Evolutionary conservation across 2,888 invertebrate species (phyloP).

Genomic region (Malthinus flaveolus): DNA sequence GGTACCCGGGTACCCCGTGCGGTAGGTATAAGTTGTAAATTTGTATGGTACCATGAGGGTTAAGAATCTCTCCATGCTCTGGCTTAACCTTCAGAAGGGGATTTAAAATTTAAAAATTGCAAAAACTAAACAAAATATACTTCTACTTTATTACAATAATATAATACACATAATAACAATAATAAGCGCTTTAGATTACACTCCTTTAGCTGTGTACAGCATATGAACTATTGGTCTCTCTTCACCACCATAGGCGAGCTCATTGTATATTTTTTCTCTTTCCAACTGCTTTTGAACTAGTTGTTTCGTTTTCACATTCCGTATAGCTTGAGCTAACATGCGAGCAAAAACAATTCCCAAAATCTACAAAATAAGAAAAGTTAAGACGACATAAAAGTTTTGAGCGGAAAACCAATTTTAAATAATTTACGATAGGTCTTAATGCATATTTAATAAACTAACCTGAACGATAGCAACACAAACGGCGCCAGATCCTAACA

Average conservation of each 20-base stretch:
- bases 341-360: slow-evolving; percentile 88
- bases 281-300: slow-evolving; percentile 72
- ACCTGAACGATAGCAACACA: slow-evolving; percentile 81
- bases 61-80: too few species aligned
- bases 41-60: too few species aligned
- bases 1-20: too few species aligned
- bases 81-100: too few species aligned
- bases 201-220: slow-evolving; percentile 36
- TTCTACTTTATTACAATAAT: too few species aligned
- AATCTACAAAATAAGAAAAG: slow-evolving; percentile 60
- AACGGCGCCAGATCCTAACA: slow-evolving; percentile 74
- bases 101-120: too few species aligned
- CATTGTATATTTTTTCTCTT: slow-evolving; percentile 56
- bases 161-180: too few species aligned
- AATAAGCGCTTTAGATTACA: too few species aligned
- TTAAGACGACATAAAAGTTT: not conserved
- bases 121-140: too few species aligned
- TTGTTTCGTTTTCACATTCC: slow-evolving; percentile 72
- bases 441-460: slow-evolving; percentile 24
- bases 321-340: slow-evolving; percentile 83
- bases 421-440: too few species aligned
- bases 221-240: slow-evolving; percentile 41
- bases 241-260: slow-evolving; percentile 31
- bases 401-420: not conserved
- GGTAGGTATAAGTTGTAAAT: too few species aligned